Evolutionary conservation across 2,113 vertebrate species (phyloP).

Genomic region (rat (Rattus norvegicus)): GRCr8 NC_086025.1:30268501-30269000

Average conservation of each 20-base stretch:
- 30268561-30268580: constrained; percentile 24
- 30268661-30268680: background rate
- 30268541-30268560: background rate
- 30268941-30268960: background rate
- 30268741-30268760: background rate
- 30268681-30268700: background rate
- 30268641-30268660: background rate
- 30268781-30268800: background rate
- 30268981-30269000: background rate
- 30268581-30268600: background rate
- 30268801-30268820: constrained; percentile 19
- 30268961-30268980: no score
- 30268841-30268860: background rate
- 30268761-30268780: background rate
- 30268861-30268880: background rate
- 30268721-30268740: background rate
- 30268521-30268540: background rate
- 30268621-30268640: background rate
- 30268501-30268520: background rate
- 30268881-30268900: background rate
- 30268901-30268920: background rate
- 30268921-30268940: background rate
- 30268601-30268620: constrained; percentile 4
- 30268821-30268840: constrained; percentile 20
- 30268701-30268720: constrained; percentile 23